Evolutionary conservation across 1,140 invertebrate species (phyloP).

Genomic region (Bactericera cockerelli): DNA sequence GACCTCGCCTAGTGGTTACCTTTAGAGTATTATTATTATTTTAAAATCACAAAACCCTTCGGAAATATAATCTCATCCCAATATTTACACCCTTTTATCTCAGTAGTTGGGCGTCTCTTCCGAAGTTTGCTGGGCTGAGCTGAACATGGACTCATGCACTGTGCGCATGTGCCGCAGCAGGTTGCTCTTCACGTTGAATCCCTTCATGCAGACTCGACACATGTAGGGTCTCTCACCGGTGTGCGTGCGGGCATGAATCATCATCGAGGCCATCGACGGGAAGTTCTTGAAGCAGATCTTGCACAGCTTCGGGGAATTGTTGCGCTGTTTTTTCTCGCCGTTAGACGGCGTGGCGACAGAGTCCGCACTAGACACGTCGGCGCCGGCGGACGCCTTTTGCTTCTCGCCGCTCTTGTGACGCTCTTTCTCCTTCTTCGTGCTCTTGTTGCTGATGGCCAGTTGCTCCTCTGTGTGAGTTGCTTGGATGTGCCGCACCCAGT

Average conservation of each 20-base stretch:
- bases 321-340: neutral
- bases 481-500: constrained; percentile 72
- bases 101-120: too few species aligned
- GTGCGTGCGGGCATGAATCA: constrained; percentile 33
- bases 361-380: neutral
- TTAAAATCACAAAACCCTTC: too few species aligned
- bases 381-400: neutral
- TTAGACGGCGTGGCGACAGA: neutral
- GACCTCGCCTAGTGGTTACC: too few species aligned
- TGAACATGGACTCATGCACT: constrained; percentile 20
- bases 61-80: too few species aligned
- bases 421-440: constrained; percentile 51
- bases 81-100: too few species aligned
- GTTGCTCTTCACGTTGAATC: constrained; percentile 63
- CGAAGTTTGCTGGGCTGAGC: too few species aligned
- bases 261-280: constrained; percentile 58
- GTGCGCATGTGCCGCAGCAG: constrained; percentile 52
- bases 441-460: constrained; percentile 60
- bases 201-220: constrained; percentile 55
- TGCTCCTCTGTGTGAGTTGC: constrained; percentile 67
- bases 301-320: constrained; percentile 42
- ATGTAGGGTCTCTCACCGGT: constrained; percentile 45
- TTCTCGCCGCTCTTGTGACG: constrained; percentile 29
- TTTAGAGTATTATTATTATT: too few species aligned
- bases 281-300: constrained; percentile 55